Evolutionary conservation across 2,113 vertebrate genomes (phyloP).

Genomic region (Thomomys bottae): DNA sequence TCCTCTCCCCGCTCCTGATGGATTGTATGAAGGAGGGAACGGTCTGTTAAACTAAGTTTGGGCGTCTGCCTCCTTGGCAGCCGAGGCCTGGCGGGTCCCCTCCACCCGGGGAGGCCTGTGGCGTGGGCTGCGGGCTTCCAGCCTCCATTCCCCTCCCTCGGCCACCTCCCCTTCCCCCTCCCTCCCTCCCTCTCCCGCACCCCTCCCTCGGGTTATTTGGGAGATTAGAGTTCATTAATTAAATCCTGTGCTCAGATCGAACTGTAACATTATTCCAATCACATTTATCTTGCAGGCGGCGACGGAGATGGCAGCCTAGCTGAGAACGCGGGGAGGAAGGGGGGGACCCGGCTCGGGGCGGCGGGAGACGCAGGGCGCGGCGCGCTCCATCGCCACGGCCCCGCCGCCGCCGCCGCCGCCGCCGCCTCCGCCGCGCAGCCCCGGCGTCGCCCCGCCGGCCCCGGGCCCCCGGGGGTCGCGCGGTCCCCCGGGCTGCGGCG

Average conservation of each 20-base stretch:
- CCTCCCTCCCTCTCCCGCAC: background rate
- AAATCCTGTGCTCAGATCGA: slow-evolving; percentile 79
- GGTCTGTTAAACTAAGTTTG: slow-evolving; percentile 58
- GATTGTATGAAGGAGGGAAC: slow-evolving; percentile 60
- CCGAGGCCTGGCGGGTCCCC: background rate
- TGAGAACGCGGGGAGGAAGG: slow-evolving; percentile 78
- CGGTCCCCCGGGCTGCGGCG: slow-evolving; percentile 34
- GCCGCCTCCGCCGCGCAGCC: slow-evolving; percentile 51
- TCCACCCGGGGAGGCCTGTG: background rate
- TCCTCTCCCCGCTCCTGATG: slow-evolving; percentile 32
- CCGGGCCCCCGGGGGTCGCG: slow-evolving; percentile 22
- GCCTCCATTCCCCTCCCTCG: slow-evolving; percentile 10
- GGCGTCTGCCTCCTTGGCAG: slow-evolving; percentile 14
- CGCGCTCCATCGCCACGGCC: slow-evolving; percentile 72
- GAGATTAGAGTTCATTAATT: slow-evolving; percentile 82
- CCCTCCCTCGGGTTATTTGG: slow-evolving; percentile 65
- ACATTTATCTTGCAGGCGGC: slow-evolving; percentile 80
- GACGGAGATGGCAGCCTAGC: slow-evolving; percentile 76
- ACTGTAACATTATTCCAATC: slow-evolving; percentile 80
- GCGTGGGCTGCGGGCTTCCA: slow-evolving; percentile 12
- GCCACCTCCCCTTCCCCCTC: background rate
- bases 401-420: no score
- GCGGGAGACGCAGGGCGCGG: slow-evolving; percentile 71
- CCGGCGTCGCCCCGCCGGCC: slow-evolving; percentile 78
- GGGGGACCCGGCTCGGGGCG: slow-evolving; percentile 79